phyloP scores from a whole-genome alignment of 1,140 invertebrate species.

The Globodera rostochiensis region DNA sequence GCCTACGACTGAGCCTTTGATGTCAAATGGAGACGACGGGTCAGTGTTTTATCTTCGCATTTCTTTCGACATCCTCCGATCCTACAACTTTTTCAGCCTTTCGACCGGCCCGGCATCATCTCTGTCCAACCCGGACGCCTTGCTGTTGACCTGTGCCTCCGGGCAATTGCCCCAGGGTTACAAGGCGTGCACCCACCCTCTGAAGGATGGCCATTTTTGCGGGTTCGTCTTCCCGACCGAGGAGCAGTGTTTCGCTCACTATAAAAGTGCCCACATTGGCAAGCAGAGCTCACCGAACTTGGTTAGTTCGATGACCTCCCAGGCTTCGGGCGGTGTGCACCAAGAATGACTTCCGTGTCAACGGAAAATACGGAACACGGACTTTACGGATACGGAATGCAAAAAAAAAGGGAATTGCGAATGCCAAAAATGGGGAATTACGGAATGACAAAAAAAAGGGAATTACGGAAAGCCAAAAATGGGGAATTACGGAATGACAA shows the following conservation, averaged over 20 bases:
- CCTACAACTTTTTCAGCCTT: too few relatives aligned
- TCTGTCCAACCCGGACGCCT: conserved; percentile 16
- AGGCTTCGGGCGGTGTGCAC: neutral
- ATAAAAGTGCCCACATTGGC: conserved; percentile 25
- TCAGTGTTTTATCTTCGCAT: too few relatives aligned
- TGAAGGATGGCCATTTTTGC: conserved; percentile 24
- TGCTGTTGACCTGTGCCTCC: conserved; percentile 19
- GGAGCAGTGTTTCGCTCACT: conserved; percentile 28
- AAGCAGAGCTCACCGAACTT: conserved; percentile 21
- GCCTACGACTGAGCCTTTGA: neutral
- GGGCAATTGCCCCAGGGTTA: conserved; percentile 17
- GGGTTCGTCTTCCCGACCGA: conserved; percentile 12
- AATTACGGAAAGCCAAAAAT: too few relatives aligned
- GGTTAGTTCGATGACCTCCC: conserved; percentile 20
- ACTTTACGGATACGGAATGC: too few relatives aligned
- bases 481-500: too few relatives aligned
- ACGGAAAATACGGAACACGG: too few relatives aligned
- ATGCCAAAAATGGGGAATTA: too few relatives aligned
- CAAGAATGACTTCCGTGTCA: neutral
- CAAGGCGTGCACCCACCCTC: conserved; percentile 14
- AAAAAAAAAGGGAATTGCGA: too few relatives aligned
- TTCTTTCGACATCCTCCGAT: too few relatives aligned
- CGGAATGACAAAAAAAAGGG: too few relatives aligned
- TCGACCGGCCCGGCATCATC: neutral
- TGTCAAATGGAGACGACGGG: neutral